A percentile compares a stretch with the other conserved stretches of the same genome.
phyloP scores from a whole-genome alignment of 1,140 invertebrate species.

The Lasaia peninsularis region DNA sequence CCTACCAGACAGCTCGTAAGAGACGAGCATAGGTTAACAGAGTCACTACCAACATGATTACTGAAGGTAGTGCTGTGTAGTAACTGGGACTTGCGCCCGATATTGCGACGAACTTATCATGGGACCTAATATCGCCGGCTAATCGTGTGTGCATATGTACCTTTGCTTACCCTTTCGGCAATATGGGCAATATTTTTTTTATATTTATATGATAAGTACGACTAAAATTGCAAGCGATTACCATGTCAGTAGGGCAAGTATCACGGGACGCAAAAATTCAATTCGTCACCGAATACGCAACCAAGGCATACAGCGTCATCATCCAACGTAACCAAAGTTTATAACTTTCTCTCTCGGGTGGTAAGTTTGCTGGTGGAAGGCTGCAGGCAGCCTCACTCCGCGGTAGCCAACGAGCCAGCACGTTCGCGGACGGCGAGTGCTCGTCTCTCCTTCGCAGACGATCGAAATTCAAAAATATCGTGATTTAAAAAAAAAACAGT shows the following conservation, averaged over 20 bases:
- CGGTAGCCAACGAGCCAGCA: constrained; percentile 41
- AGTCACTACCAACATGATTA: no score
- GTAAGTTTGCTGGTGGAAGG: constrained; percentile 28
- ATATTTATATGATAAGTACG: no score
- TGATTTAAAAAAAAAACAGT: constrained; percentile 21
- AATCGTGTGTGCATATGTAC: no score
- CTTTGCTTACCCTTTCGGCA: no score
- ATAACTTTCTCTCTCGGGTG: constrained; percentile 63
- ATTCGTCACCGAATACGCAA: constrained; percentile 72
- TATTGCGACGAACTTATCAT: no score
- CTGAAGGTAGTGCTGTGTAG: no score
- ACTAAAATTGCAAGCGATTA: constrained; percentile 42
- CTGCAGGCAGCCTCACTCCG: constrained; percentile 52
- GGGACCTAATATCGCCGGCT: no score
- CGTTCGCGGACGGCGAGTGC: constrained; percentile 50
- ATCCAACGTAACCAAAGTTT: constrained; percentile 67
- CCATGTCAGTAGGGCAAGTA: constrained; percentile 63
- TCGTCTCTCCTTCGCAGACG: constrained; percentile 29
- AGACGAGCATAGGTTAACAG: no score
- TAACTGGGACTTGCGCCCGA: no score
- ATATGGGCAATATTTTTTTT: no score
- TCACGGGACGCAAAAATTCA: constrained; percentile 52
- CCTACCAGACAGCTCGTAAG: no score
- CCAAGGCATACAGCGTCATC: constrained; percentile 66
- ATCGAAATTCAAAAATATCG: constrained; percentile 34